A percentile compares a stretch with the other conserved stretches of the same genome.
Evolutionary conservation across 2,797 vertebrate genomes (phyloP).

Genomic region (Phoxinus dragarum): DNA sequence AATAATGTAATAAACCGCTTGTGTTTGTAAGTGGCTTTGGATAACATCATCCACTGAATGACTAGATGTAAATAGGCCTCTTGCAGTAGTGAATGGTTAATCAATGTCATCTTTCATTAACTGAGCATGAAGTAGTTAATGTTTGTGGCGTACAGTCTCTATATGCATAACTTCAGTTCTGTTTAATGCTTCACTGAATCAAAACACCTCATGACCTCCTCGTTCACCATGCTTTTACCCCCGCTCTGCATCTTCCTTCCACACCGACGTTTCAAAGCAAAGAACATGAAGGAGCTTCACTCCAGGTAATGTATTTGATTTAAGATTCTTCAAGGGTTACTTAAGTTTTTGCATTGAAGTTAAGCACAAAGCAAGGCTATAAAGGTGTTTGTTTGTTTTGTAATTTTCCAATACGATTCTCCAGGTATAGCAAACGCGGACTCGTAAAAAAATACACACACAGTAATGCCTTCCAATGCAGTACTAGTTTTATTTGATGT

Average conservation of each 20-base stretch:
- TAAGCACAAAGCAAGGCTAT: conserved; percentile 19
- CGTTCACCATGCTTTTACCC: conserved; percentile 27
- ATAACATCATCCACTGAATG: conserved; percentile 17
- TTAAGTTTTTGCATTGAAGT: conserved; percentile 23
- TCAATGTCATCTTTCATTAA: conserved; percentile 58
- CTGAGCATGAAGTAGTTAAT: conserved; percentile 35
- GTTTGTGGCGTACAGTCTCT: conserved; percentile 31
- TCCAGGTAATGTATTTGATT: conserved; percentile 13
- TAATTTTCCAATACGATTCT: background rate
- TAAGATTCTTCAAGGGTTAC: conserved; percentile 25
- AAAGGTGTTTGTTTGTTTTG: background rate
- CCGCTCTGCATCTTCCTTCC: background rate
- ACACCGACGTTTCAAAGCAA: background rate
- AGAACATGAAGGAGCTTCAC: conserved; percentile 3
- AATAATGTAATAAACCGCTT: background rate
- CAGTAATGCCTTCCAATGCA: conserved; percentile 20
- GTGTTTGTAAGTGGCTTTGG: background rate
- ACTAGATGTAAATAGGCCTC: conserved; percentile 1
- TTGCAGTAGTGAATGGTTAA: conserved; percentile 57
- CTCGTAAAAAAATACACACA: conserved; percentile 7
- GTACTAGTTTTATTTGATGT: conserved; percentile 48
- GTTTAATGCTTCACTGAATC: conserved; percentile 51
- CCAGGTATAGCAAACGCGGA: conserved; percentile 12
- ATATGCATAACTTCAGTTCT: conserved; percentile 54
- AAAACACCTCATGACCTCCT: conserved; percentile 43